These are phyloP conservation scores for Epinephelus cyanopodus DNA, from an alignment of 2,113 vertebrate species.

Conservation along the genomic window DNA sequence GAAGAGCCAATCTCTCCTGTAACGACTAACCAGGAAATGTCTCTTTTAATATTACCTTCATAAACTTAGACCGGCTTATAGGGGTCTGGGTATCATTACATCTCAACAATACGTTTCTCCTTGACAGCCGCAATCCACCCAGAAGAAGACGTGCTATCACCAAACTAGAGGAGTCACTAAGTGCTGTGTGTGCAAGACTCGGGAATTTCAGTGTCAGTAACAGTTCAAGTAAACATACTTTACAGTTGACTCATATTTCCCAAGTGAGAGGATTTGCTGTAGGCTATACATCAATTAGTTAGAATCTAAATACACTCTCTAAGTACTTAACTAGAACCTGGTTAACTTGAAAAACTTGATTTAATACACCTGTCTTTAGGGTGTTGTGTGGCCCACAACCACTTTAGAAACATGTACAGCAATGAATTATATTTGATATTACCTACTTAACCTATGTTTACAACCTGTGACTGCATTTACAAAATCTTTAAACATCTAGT, in stretches of 20 bases:
- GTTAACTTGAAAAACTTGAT: not conserved
- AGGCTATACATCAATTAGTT: conserved; percentile 1
- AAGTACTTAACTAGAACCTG: conserved; percentile 8
- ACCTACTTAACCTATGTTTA: not conserved
- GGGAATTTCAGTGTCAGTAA: conserved; percentile 8
- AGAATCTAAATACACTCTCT: not conserved
- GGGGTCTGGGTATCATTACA: conserved; percentile 15
- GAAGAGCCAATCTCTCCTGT: not conserved
- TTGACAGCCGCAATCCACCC: conserved; percentile 25
- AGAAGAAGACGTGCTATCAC: not conserved
- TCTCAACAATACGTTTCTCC: conserved; percentile 15
- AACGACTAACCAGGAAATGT: conserved; percentile 29
- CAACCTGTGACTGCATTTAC: not conserved
- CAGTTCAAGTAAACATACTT: not conserved
- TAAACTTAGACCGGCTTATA: conserved; percentile 1
- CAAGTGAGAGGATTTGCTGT: not conserved
- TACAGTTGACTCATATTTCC: conserved; percentile 3
- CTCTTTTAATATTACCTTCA: conserved; percentile 34
- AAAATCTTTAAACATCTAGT: not conserved
- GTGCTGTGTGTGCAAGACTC: conserved; percentile 10
- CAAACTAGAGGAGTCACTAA: conserved; percentile 13
- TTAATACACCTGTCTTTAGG: not conserved
- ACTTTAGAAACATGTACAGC: not conserved
- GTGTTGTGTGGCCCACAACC: not conserved
- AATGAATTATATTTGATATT: too few relatives aligned